Evolutionary conservation across 2,888 invertebrate genomes (phyloP).

Genomic region (Margaritifera margaritifera): DNA sequence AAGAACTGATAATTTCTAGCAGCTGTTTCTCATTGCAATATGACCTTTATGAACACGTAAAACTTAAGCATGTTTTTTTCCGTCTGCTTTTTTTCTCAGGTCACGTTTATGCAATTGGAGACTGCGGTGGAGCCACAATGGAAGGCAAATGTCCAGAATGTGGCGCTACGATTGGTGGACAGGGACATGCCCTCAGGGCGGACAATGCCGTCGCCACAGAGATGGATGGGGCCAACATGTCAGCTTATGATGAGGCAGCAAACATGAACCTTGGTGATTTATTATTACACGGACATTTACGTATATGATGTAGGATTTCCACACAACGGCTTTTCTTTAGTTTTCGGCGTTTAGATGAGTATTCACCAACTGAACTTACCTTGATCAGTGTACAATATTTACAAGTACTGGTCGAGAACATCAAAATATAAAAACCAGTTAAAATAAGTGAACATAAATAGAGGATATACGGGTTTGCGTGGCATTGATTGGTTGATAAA

Average conservation of each 20-base stretch:
- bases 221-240: slow-evolving; percentile 69
- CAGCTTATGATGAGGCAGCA: slow-evolving; percentile 52
- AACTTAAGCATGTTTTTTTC: neutral
- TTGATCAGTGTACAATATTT: too few relatives aligned
- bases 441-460: too few relatives aligned
- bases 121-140: slow-evolving; percentile 81
- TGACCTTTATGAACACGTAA: neutral
- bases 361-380: too few relatives aligned
- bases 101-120: slow-evolving; percentile 80
- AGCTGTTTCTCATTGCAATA: neutral
- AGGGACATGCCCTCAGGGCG: slow-evolving; percentile 73
- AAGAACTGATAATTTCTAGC: too few relatives aligned
- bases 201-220: slow-evolving; percentile 74
- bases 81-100: slow-evolving; percentile 57
- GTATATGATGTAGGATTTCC: too few relatives aligned
- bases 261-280: slow-evolving; percentile 1
- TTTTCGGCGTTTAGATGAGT: too few relatives aligned
- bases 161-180: slow-evolving; percentile 76
- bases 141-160: slow-evolving; percentile 78
- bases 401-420: too few relatives aligned
- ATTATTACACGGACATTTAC: too few relatives aligned
- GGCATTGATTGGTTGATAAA: too few relatives aligned
- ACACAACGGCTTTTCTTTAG: too few relatives aligned
- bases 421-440: too few relatives aligned
- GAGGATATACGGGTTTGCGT: too few relatives aligned